Conservation (phyloP, 2,888 invertebrate species). For the Drosophila phalerata region DNA sequence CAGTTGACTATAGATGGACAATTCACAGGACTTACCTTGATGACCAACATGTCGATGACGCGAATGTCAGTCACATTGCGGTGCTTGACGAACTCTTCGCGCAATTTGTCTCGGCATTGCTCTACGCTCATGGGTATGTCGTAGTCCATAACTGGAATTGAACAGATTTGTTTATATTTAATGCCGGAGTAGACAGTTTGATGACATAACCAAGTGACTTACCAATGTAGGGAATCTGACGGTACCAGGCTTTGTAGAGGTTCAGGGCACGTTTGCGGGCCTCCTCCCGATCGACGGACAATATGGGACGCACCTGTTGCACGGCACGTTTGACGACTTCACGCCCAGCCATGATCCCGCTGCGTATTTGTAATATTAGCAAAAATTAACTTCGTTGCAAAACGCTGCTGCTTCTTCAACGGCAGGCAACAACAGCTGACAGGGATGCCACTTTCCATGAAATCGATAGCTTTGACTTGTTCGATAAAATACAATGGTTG, state of each 20-base stretch:
- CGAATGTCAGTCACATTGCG: conserved; percentile 93
- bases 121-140: conserved; percentile 92
- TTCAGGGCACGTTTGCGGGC: conserved; percentile 93
- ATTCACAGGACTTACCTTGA: conserved; percentile 89
- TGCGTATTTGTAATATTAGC: conserved; percentile 22
- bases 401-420: conserved; percentile 47
- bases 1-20: not conserved
- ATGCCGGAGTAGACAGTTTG: conserved; percentile 33
- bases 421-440: conserved; percentile 44
- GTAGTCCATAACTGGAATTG: conserved; percentile 90
- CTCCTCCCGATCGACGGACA: conserved; percentile 92
- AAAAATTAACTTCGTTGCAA: conserved; percentile 51
- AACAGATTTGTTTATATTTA: conserved; percentile 50
- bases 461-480: too few relatives aligned
- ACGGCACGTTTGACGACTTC: conserved; percentile 86
- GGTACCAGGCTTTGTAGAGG: conserved; percentile 97
- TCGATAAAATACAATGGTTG: too few relatives aligned
- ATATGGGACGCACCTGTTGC: conserved; percentile 93
- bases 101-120: conserved; percentile 90
- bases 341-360: conserved; percentile 80
- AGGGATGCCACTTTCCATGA: conserved; percentile 13
- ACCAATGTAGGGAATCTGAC: conserved; percentile 96
- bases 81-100: conserved; percentile 92
- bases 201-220: conserved; percentile 84
- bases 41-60: conserved; percentile 95